Base-by-base conservation (phyloP, 2,888 invertebrate genomes). In the Pseudolycoriella hygida region DNA sequence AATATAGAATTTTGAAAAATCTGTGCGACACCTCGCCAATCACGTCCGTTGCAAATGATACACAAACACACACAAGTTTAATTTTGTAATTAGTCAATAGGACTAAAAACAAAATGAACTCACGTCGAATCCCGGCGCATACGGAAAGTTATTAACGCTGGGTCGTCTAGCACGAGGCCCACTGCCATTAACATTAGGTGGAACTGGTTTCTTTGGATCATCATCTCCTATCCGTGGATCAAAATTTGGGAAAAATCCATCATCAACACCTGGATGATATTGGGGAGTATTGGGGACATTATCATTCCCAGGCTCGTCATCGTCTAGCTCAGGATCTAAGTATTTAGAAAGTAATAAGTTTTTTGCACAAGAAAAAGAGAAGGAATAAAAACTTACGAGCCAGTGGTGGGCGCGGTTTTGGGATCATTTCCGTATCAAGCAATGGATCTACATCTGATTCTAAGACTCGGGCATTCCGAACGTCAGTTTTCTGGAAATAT, bases 181-280 rank as follows among this genome's bases (percentile, higher is more conserved):
- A 52, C 40, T 34, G 17, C 45, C 32, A 39, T 46, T 30, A 40
- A 11, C 12, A 40, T 40, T 40, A 3, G 40, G 34, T 38, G 20
- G 43, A 37, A 46, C 32, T 20, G 43, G 44, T 12, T 43, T 17
- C 31, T 46, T 40, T n/a, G 53, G 47, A 3, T 46, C 54, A 2
- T 54, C 54, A 1, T 60, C 57, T 19, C 57, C 60, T 2, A 20
- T 17, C 6, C 20, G 17, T 2, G 32, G 20, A 4, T 20, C 17
- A 31, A 44, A 39, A 45, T 48, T 52, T 18, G 57, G 49, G 12
- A 74, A 64, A 6, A 80, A 67, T 1, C 77, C 78, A 55, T 80
- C 80, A 49, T 81, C 80, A 40, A 79, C 71, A 20, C 78, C 78
- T 17, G 70, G 69, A 52, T 65, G 66, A 1, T 67, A 65, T 4